Percentiles rank a stretch among this genome's conserved stretches.
Conservation (phyloP, 2,113 vertebrate species). For the Glaucidium brasilianum region DNA sequence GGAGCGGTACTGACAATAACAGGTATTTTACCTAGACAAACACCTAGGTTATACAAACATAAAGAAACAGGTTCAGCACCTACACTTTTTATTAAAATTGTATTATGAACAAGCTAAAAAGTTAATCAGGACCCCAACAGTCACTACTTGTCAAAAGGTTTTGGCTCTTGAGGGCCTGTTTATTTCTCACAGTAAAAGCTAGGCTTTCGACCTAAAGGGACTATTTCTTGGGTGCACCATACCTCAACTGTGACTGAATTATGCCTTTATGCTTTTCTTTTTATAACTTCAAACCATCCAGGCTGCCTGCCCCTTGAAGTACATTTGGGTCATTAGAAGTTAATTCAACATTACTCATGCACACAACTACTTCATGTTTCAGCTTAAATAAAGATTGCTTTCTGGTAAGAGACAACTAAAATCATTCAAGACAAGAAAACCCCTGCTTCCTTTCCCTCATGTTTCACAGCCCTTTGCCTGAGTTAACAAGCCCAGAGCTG, state of each 20-base stretch:
- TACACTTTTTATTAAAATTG: neutral
- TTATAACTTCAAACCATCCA: neutral
- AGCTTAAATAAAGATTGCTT: neutral
- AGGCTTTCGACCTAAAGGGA: neutral
- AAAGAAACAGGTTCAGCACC: neutral
- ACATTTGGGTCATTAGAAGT: neutral
- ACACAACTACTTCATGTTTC: neutral
- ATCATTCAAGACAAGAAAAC: neutral
- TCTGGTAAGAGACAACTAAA: neutral
- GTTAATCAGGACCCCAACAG: neutral
- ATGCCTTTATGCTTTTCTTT: neutral
- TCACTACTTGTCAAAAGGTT: neutral
- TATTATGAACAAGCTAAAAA: neutral
- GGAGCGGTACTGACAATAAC: neutral
- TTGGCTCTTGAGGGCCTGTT: neutral
- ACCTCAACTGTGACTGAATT: neutral
- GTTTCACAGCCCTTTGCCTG: neutral
- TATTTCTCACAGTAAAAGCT: neutral
- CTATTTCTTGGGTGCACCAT: neutral
- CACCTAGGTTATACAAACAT: rapidly evolving
- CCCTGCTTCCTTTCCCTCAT: neutral
- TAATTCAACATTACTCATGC: neutral
- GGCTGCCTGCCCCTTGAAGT: neutral
- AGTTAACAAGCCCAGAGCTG: neutral
- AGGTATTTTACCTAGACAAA: neutral